Conservation (phyloP, 2,797 vertebrate genomes). For the Helicolenus hilgendorfi region DNA sequence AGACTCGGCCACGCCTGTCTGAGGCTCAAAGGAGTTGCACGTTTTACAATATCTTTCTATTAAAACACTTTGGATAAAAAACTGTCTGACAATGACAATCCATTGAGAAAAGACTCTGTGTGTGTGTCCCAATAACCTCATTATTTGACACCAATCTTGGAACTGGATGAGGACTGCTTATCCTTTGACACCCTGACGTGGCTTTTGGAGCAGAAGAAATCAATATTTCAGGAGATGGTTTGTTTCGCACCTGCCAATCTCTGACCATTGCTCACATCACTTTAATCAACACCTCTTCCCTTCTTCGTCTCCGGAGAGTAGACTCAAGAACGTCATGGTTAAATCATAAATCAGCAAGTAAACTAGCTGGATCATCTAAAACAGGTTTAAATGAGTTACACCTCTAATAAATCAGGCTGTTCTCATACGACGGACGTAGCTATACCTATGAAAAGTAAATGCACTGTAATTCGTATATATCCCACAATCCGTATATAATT, state of each 20-base stretch:
- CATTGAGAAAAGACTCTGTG: neutral
- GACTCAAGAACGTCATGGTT: neutral
- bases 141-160: constrained; percentile 40
- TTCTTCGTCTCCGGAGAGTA: neutral
- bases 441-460: too few relatives aligned
- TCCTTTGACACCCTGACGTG: neutral
- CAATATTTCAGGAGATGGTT: constrained; percentile 27
- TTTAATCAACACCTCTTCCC: neutral
- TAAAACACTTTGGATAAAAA: neutral
- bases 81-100: neutral
- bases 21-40: neutral
- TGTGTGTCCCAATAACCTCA: constrained; percentile 48
- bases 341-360: neutral
- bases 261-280: neutral
- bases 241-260: constrained; percentile 36
- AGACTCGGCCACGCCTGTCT: neutral
- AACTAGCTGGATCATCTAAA: neutral
- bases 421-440: too few relatives aligned
- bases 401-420: neutral
- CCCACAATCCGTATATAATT: too few relatives aligned
- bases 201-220: constrained; percentile 41
- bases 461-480: too few relatives aligned
- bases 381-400: too few relatives aligned
- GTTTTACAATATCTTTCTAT: neutral
- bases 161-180: neutral